Evolutionary conservation across 2,113 vertebrate species (phyloP).

Genomic region (Elgaria multicarinata): DNA sequence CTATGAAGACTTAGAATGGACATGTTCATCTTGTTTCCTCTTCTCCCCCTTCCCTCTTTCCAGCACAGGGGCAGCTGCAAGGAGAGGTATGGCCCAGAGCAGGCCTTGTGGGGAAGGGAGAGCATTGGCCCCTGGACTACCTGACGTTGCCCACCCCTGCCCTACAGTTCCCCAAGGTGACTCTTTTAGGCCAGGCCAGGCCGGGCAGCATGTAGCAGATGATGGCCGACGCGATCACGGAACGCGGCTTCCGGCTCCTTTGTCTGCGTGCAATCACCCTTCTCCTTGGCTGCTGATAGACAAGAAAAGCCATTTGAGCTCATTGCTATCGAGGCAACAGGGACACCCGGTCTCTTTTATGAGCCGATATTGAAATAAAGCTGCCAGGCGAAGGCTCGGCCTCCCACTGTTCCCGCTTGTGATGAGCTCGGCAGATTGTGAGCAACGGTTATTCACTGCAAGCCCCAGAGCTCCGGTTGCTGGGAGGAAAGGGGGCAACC

Average conservation of each 20-base stretch:
- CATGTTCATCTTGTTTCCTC: too few species aligned
- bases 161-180: too few species aligned
- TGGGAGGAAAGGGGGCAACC: neutral
- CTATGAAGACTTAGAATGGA: too few species aligned
- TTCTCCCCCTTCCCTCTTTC: too few species aligned
- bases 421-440: slow-evolving; percentile 1
- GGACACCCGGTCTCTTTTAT: slow-evolving; percentile 2
- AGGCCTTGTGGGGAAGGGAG: too few species aligned
- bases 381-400: neutral
- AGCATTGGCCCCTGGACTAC: too few species aligned
- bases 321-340: neutral
- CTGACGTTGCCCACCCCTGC: too few species aligned
- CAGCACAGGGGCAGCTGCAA: too few species aligned
- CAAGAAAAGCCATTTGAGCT: slow-evolving; percentile 12
- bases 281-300: neutral
- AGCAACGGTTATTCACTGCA: neutral
- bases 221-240: neutral
- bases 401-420: slow-evolving; percentile 38
- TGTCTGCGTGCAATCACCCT: neutral
- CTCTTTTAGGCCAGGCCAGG: neutral
- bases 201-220: too few species aligned
- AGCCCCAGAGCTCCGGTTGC: neutral
- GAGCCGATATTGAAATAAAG: neutral
- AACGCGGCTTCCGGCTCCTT: neutral
- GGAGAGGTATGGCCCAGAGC: too few species aligned